These are phyloP conservation scores for Eulithis testata DNA, from an alignment of 2,888 invertebrate species.

Conservation along the genomic window DNA sequence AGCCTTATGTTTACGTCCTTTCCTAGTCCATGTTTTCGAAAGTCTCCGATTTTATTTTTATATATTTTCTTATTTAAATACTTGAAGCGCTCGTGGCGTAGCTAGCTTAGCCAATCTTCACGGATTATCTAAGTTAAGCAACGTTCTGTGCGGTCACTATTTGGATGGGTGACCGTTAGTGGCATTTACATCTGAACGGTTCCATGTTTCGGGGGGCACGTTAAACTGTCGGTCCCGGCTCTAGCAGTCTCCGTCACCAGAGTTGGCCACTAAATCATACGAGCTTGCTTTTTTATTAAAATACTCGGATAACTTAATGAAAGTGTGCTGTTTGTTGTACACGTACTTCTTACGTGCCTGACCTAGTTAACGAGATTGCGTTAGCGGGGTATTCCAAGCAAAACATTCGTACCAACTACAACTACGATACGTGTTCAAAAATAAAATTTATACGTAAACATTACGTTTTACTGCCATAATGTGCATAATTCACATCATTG, in stretches of 20 bases:
- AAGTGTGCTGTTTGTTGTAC: conserved; percentile 45
- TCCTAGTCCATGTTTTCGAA: conserved; percentile 22
- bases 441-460: conserved; percentile 43
- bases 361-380: conserved; percentile 62
- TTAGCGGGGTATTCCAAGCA: conserved; percentile 46
- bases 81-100: too few relatives aligned
- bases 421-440: conserved; percentile 38
- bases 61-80: conserved; percentile 36
- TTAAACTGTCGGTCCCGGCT: too few relatives aligned
- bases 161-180: too few relatives aligned
- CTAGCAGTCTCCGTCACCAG: too few relatives aligned
- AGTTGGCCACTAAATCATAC: too few relatives aligned
- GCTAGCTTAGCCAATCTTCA: too few relatives aligned
- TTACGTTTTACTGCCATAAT: conserved; percentile 9
- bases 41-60: conserved; percentile 35
- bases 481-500: conserved; percentile 27
- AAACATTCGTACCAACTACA: conserved; percentile 39
- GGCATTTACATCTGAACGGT: too few relatives aligned
- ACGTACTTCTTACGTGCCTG: conserved; percentile 46
- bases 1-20: conserved; percentile 8
- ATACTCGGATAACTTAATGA: conserved; percentile 35
- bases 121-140: too few relatives aligned
- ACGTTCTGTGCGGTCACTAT: too few relatives aligned
- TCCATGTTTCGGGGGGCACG: too few relatives aligned
- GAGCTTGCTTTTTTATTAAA: conserved; percentile 36